Evolutionary conservation across 2,797 vertebrate genomes (phyloP).

Genomic region (Adrianichthys oophorus): DNA sequence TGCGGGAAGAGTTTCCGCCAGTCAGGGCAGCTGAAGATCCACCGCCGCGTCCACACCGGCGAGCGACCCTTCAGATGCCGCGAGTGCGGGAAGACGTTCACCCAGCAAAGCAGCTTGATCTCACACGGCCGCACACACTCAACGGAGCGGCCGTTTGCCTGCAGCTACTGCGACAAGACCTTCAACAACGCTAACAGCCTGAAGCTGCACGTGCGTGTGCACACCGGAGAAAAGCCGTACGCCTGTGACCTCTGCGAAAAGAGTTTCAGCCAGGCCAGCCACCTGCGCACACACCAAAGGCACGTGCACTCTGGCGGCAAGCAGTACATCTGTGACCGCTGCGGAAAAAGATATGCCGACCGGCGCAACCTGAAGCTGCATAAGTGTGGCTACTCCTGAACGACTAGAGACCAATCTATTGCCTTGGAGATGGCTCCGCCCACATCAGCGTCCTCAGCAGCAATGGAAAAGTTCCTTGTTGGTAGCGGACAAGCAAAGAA

Average conservation of each 20-base stretch:
- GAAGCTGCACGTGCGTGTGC: slow-evolving; percentile 76
- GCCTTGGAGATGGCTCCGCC: background rate
- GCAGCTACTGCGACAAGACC: slow-evolving; percentile 70
- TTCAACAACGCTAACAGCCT: slow-evolving; percentile 81
- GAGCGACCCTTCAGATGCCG: slow-evolving; percentile 77
- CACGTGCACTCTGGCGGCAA: slow-evolving; percentile 79
- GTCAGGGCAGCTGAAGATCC: slow-evolving; percentile 77
- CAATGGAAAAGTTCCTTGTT: no score
- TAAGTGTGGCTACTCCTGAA: slow-evolving; percentile 76
- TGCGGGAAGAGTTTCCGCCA: slow-evolving; percentile 78
- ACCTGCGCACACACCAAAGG: slow-evolving; percentile 66
- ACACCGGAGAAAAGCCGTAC: slow-evolving; percentile 80
- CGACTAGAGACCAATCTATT: no score
- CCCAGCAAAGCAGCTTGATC: slow-evolving; percentile 79
- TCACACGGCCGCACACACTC: slow-evolving; percentile 77
- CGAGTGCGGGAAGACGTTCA: slow-evolving; percentile 77
- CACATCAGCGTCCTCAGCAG: background rate
- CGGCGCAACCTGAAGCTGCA: slow-evolving; percentile 77
- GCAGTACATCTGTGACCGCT: slow-evolving; percentile 79
- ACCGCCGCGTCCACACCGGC: slow-evolving; percentile 76
- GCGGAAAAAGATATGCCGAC: slow-evolving; percentile 79
- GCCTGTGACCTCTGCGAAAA: slow-evolving; percentile 72
- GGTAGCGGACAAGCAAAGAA: no score
- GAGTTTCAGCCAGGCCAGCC: slow-evolving; percentile 76
- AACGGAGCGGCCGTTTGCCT: slow-evolving; percentile 64